These are phyloP conservation scores for Fundulus diaphanus DNA, from an alignment of 2,797 vertebrate species.

Conservation along the genomic window DNA sequence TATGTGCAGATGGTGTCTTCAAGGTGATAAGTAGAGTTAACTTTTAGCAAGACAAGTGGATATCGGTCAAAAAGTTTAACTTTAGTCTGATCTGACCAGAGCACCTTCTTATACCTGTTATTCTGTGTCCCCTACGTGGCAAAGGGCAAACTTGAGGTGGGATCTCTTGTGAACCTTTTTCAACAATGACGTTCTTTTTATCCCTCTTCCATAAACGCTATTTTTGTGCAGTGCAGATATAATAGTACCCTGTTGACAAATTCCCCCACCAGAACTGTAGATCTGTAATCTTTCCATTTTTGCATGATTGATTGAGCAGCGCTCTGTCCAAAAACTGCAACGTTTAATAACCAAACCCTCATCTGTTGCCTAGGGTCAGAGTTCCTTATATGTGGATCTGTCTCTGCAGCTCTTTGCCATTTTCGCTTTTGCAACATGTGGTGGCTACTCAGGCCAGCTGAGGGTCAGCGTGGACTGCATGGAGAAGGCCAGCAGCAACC, in stretches of 20 bases:
- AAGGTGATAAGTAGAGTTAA: background rate
- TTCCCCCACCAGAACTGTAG: background rate
- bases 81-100: no score
- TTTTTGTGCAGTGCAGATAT: background rate
- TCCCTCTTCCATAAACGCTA: background rate
- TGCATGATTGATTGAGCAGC: background rate
- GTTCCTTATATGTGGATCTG: background rate
- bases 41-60: no score
- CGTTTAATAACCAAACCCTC: background rate
- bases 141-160: background rate
- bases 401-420: conserved; percentile 93
- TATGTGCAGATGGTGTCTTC: background rate
- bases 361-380: background rate
- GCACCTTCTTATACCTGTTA: no score
- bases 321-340: background rate
- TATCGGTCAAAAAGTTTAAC: no score
- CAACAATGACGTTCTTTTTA: background rate
- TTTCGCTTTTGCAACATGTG: conserved; percentile 99
- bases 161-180: no score
- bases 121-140: no score
- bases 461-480: conserved; percentile 95
- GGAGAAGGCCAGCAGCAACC: conserved; percentile 96
- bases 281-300: background rate
- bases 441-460: conserved; percentile 95
- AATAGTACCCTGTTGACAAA: background rate